Evolutionary conservation across 2,888 invertebrate species (phyloP), one percentile per base, ranked within the genome.

Genomic region (Nemoura dubitans): DNA sequence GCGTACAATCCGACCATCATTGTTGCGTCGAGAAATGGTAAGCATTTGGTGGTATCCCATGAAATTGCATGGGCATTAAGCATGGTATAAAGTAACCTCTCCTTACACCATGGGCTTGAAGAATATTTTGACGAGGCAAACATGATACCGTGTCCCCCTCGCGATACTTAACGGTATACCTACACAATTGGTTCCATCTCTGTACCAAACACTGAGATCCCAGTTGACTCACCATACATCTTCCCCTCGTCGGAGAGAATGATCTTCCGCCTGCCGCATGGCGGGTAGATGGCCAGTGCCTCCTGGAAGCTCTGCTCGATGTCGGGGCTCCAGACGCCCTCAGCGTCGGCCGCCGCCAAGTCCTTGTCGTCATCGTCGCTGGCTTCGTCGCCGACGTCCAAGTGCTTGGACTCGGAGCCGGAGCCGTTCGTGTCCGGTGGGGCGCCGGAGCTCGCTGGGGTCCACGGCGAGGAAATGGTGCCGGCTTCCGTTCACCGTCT

Each of bases 191-290:
- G n/a, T n/a, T n/a, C n/a, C n/a, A n/a, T n/a, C n/a, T n/a, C n/a
- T n/a, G n/a, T n/a, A n/a, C n/a, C n/a, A n/a, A n/a, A n/a, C n/a
- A n/a, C n/a, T n/a, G n/a, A n/a, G n/a, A n/a, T n/a, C n/a, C n/a
- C n/a, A n/a, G n/a, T n/a, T n/a, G n/a, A 97, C 98, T 97, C 94
- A 99, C 99, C 99, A 94, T 99, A 99, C 99, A 99, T 99, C 96
- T 99, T 99, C 92, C 99, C 99, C 94, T 99, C 99, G 93, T 99
- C 99, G 90, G 98, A 98, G 90, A 99, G 95, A 90, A 99, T 99
- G 92, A 99, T 99, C 95, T 99, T 99, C 92, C 99, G 95, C 90
- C 99, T 94, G 89, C 99, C 99, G 93, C 99, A 99, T 89, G 99
- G 99, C 88, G 99, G 99, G 94, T 99, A 99, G 92, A 99, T 99